Evolutionary conservation across 1,140 invertebrate genomes (phyloP).

Genomic region (Pissodes strobi): DNA sequence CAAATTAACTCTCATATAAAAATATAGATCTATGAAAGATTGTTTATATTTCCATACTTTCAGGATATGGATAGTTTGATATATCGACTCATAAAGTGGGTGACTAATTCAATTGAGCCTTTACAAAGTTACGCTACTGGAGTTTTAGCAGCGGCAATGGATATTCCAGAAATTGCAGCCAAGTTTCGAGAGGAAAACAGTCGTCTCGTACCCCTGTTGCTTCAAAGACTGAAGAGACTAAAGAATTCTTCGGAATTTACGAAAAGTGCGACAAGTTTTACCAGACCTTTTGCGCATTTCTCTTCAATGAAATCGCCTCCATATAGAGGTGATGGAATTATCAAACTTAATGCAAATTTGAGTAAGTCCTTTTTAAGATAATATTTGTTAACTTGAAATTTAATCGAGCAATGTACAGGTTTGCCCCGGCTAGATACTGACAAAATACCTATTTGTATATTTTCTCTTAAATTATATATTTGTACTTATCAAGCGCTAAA

Average conservation of each 20-base stretch:
- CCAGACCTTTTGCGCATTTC: slow-evolving; percentile 66
- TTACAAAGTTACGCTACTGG: slow-evolving; percentile 93
- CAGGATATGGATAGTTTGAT: slow-evolving; percentile 86
- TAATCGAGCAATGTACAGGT: no score
- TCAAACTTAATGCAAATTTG: slow-evolving; percentile 22
- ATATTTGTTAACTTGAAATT: not conserved
- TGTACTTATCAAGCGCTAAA: no score
- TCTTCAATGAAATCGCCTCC: slow-evolving; percentile 51
- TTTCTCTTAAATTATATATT: no score
- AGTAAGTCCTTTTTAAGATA: slow-evolving; percentile 10
- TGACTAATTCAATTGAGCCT: slow-evolving; percentile 83
- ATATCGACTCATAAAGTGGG: slow-evolving; percentile 83
- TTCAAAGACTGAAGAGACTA: slow-evolving; percentile 78
- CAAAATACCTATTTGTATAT: no score
- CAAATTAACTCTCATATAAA: not conserved
- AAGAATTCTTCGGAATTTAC: slow-evolving; percentile 58
- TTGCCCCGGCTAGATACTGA: no score
- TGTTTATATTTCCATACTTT: slow-evolving; percentile 40
- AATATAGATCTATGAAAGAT: no score
- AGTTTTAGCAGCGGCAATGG: slow-evolving; percentile 93
- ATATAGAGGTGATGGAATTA: slow-evolving; percentile 41
- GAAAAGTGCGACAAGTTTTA: slow-evolving; percentile 21
- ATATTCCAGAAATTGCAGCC: slow-evolving; percentile 90
- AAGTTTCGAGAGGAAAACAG: slow-evolving; percentile 88
- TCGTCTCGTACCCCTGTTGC: slow-evolving; percentile 83